Base-by-base conservation (phyloP, 2,888 invertebrate species). In the Schrankia costaestrigalis region DNA sequence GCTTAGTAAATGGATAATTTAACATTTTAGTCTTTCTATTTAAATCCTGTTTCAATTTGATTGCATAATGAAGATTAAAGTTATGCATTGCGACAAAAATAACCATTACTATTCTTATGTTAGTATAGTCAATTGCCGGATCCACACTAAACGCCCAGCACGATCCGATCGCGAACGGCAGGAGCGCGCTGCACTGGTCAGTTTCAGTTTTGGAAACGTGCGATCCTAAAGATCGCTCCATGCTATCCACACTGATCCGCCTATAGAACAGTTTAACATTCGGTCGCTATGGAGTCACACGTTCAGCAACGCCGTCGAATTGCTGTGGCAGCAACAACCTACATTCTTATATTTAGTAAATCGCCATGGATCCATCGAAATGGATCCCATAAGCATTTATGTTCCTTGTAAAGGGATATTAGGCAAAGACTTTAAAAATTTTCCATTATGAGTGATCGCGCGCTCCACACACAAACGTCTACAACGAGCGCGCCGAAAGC, bases 1-100 rank as follows among this genome's bases (percentile, higher is more conserved):
- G 83, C 84, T 84, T 84, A 84, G 83, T 84, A 83, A 85, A 83
- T 66, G 67, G 72, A 77, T 79, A 69, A 52, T 60, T 56, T 52
- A 48, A 45, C 39, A 41, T 30, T 32, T 26, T 30, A 17, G 6
- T 1, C 1, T 3, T 25, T n/a, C 2, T 25, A 13, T 13, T 25
- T 13, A n/a, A 13, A 13, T 13, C 21, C 17, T 17, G 17, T 17
- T 4, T 17, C 4, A 17, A 5, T 17, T 17, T 17, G 7, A 5
- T 17, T 4, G 7, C 4, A 5, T 17, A 17, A 4, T 17, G 7
- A 7, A 7, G 4, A 17, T 5, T 7, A 17, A 17, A 5, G 7
- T n/a, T n/a, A n/a, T n/a, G n/a, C n/a, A n/a, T n/a, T n/a, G n/a
- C n/a, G n/a, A n/a, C n/a, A n/a, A n/a, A n/a, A n/a, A n/a, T n/a